These are phyloP conservation scores for Nephrotoma guestfalica DNA, from an alignment of 2,888 invertebrate genomes.

Conservation along the genomic window DNA sequence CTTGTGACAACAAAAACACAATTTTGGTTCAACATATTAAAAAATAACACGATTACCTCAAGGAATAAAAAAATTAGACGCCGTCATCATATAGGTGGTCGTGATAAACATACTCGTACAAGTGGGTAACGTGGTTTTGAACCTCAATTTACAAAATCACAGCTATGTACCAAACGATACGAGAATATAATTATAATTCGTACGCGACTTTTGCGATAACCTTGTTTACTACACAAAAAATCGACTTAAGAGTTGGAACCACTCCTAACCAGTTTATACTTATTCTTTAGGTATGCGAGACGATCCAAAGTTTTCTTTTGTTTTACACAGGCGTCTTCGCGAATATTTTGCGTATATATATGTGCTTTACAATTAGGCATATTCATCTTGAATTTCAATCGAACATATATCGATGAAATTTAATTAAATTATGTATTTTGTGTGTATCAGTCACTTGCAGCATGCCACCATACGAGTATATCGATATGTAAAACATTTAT, in stretches of 20 bases:
- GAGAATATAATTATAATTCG: neutral
- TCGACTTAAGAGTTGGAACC: neutral
- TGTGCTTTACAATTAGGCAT: neutral
- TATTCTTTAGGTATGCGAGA: neutral
- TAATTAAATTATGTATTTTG: neutral
- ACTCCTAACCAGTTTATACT: neutral
- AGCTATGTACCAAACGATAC: neutral
- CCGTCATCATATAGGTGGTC: too few relatives aligned
- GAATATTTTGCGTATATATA: neutral
- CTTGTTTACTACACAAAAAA: neutral
- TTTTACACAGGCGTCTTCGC: too few relatives aligned
- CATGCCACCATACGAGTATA: neutral
- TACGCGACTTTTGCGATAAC: neutral
- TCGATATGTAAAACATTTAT: neutral
- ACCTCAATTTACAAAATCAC: neutral
- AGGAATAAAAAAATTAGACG: neutral
- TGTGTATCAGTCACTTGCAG: neutral
- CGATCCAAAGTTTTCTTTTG: neutral
- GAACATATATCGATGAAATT: neutral
- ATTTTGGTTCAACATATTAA: neutral
- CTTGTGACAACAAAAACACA: neutral
- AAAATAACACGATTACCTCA: neutral
- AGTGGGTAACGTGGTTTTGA: too few relatives aligned
- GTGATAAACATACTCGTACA: too few relatives aligned
- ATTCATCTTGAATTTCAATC: neutral